phyloP scores from a whole-genome alignment of 2,113 vertebrate genomes.

The Ariopsis seemanni region DNA sequence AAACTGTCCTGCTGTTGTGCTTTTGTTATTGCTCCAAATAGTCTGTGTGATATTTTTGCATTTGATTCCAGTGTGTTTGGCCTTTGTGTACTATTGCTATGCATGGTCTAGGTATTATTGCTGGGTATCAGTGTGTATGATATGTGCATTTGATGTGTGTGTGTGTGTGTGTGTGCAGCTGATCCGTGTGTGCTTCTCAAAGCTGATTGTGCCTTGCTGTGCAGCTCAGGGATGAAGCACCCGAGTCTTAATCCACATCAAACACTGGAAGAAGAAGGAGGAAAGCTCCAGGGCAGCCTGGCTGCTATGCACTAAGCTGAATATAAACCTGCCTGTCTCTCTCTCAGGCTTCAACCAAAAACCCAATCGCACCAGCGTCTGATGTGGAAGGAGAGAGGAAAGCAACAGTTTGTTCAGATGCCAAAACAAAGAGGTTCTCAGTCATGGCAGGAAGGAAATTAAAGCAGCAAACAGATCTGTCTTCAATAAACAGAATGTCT shows the following conservation, averaged over 20 bases:
- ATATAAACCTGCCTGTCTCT: slow-evolving; percentile 39
- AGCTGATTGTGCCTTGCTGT: slow-evolving; percentile 42
- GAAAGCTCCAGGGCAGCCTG: slow-evolving; percentile 25
- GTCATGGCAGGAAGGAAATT: slow-evolving; percentile 13
- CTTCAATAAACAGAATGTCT: slow-evolving; percentile 20
- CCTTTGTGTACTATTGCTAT: slow-evolving; percentile 4
- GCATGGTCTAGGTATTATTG: slow-evolving; percentile 8
- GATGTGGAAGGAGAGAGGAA: slow-evolving; percentile 7
- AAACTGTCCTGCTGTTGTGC: background rate
- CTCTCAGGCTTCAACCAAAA: slow-evolving; percentile 29
- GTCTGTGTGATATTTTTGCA: slow-evolving; percentile 11
- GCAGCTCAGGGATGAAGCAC: slow-evolving; percentile 42
- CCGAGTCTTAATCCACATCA: slow-evolving; percentile 54
- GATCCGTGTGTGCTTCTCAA: slow-evolving; percentile 27
- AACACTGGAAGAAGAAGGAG: slow-evolving; percentile 41
- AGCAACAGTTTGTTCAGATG: background rate
- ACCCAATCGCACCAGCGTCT: slow-evolving; percentile 7
- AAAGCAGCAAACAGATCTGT: slow-evolving; percentile 17
- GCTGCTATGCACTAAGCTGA: slow-evolving; percentile 38
- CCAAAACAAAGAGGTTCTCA: slow-evolving; percentile 3
- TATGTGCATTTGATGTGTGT: slow-evolving; percentile 10
- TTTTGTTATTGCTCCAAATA: slow-evolving; percentile 25
- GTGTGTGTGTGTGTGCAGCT: background rate
- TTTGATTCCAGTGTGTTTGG: slow-evolving; percentile 19
- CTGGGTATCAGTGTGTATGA: slow-evolving; percentile 1